These are phyloP conservation scores for Patella ulyssiponensis DNA, from an alignment of 2,888 invertebrate species.

Conservation along the genomic window DNA sequence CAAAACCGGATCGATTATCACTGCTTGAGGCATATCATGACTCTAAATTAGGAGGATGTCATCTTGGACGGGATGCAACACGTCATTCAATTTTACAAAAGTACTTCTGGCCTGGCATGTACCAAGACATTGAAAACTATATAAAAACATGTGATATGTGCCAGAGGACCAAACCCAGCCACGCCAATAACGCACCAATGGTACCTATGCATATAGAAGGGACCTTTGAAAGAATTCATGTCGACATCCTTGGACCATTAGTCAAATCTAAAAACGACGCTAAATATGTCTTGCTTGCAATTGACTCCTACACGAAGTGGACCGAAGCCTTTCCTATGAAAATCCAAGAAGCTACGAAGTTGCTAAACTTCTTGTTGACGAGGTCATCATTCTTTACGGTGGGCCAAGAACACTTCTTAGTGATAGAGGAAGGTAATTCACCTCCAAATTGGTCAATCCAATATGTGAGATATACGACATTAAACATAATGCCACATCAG, in stretches of 20 bases:
- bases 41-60: slow-evolving; percentile 24
- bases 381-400: slow-evolving; percentile 30
- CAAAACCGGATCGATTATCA: slow-evolving; percentile 21
- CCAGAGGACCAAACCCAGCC: no score
- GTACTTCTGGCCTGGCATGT: no score
- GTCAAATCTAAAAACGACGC: slow-evolving; percentile 7
- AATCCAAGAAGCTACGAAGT: slow-evolving; percentile 19
- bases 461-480: slow-evolving; percentile 20
- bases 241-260: slow-evolving; percentile 31
- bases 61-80: slow-evolving; percentile 22
- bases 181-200: slow-evolving; percentile 29
- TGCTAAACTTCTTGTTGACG: slow-evolving; percentile 10
- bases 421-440: slow-evolving; percentile 36
- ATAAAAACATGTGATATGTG: slow-evolving; percentile 31
- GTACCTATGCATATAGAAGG: slow-evolving; percentile 28
- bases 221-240: slow-evolving; percentile 23
- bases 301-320: slow-evolving; percentile 14
- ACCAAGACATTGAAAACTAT: no score
- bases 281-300: slow-evolving; percentile 13
- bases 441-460: slow-evolving; percentile 26
- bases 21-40: slow-evolving; percentile 29
- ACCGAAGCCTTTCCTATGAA: slow-evolving; percentile 24
- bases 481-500: not conserved
- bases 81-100: slow-evolving; percentile 24
- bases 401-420: slow-evolving; percentile 27